Base-by-base conservation (phyloP, 2,113 vertebrate species). In the Aleadryas rufinucha region DNA sequence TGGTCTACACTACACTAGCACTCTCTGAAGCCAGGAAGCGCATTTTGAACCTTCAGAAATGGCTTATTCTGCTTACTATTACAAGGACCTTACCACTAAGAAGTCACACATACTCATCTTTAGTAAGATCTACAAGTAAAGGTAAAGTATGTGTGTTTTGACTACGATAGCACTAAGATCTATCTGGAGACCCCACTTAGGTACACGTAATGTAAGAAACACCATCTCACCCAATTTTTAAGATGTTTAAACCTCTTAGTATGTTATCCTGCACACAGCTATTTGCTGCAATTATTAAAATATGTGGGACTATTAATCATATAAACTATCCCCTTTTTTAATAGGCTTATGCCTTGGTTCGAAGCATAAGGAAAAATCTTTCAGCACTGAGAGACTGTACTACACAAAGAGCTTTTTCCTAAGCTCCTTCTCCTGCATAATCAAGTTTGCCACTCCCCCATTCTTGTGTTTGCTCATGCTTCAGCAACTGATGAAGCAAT, bases 171-270 rank as follows among this genome's bases (percentile, higher is more conserved):
- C 30, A 83, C 15, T 9, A 63, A 56, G 41, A 37, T 44, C 41
- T 42, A 19, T 9, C 35, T 37, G 31, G 7, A 80, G 22, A 84
- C 16, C 13, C 50, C 53, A 59, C 27, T 53, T 39, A 26, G 16
- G 45, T 41, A 20, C 13, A 44, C 1, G 1, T 16, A 68, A 72
- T 0, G 0, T 9, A 59, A n/a, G 8, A 50, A n/a, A 59, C 11
- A 41, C 16, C 16, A 37, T 26, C 64, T 83, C 15, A 86, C 8
- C 8, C 7, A 2, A 27, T 39, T 85, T 78, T 65, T 61, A 77
- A 52, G 27, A 50, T 3, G 1, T 24, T 66, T 54, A 78, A 79
- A 83, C 7, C 7, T 75, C 71, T 82, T 30, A 59, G 2, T 23
- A 66, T 37, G 12, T 44, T 68, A 80, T 15, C 71, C 9, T 61